Percentiles rank a stretch among this genome's conserved stretches.
Conservation (phyloP, 53 echinoderm and acorn worm genomes). For the Arbacia lixula region DNA sequence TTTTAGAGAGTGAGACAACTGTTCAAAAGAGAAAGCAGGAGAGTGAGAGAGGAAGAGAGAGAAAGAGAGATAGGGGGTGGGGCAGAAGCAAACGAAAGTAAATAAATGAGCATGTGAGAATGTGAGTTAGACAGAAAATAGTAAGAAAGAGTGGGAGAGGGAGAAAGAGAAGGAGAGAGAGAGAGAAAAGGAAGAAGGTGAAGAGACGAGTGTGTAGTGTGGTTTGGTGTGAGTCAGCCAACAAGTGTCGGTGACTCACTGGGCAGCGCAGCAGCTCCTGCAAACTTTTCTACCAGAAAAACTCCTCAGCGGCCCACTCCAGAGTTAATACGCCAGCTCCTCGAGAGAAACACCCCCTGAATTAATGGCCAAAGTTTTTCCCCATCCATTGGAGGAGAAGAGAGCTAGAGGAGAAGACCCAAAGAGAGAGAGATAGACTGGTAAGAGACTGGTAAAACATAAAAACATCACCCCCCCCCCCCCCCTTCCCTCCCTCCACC, state of each 20-base stretch:
- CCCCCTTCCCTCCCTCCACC: neutral
- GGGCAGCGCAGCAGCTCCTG: neutral
- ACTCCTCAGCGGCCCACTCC: constrained; percentile 38
- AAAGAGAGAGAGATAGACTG: no score
- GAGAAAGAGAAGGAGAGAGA: neutral
- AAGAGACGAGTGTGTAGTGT: no score
- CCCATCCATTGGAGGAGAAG: no score
- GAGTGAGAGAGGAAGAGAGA: neutral
- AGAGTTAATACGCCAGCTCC: constrained; percentile 41
- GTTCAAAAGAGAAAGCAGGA: neutral
- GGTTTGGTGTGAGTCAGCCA: constrained; percentile 36
- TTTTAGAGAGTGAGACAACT: neutral
- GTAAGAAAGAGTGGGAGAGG: neutral
- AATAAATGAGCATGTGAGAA: neutral
- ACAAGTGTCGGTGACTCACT: constrained; percentile 41
- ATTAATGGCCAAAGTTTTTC: constrained; percentile 43
- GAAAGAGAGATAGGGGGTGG: neutral
- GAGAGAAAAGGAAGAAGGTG: neutral
- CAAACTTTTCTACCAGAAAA: constrained; percentile 30
- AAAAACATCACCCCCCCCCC: neutral
- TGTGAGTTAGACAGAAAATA: no score
- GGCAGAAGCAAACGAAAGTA: neutral
- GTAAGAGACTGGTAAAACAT: neutral
- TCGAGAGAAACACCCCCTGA: constrained; percentile 42
- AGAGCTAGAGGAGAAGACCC: no score